phyloP scores from a whole-genome alignment of 2,797 vertebrate species.

The Potorous gilbertii region DNA sequence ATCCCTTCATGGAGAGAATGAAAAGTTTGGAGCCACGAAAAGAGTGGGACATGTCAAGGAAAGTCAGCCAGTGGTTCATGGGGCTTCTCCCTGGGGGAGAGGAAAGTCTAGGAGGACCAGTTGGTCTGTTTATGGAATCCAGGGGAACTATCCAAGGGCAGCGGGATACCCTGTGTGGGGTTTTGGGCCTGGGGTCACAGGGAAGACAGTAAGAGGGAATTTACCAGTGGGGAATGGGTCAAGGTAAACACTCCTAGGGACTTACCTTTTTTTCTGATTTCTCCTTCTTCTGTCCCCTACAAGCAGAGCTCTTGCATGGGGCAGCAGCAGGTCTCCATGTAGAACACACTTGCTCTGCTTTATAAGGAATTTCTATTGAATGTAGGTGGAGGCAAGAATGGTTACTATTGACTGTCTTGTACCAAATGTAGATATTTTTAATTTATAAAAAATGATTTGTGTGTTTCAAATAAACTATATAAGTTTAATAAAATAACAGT shows the following conservation, averaged over 20 bases:
- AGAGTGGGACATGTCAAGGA: background rate
- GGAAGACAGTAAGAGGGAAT: fast-evolving
- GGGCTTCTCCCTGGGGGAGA: background rate
- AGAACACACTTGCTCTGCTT: background rate
- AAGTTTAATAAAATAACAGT: constrained; percentile 19
- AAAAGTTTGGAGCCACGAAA: background rate
- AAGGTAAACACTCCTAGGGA: fast-evolving
- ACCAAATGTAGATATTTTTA: background rate
- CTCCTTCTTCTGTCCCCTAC: background rate
- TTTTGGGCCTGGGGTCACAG: background rate
- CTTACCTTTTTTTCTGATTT: background rate
- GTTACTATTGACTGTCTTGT: background rate
- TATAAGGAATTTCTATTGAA: background rate
- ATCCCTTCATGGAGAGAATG: background rate
- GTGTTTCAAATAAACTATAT: background rate
- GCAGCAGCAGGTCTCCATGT: background rate
- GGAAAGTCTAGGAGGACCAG: background rate
- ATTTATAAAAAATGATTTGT: constrained; percentile 22
- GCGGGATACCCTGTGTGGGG: background rate
- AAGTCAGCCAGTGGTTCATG: background rate
- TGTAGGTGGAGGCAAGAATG: background rate
- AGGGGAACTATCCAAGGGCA: background rate
- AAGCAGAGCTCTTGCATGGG: background rate
- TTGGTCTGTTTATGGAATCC: background rate
- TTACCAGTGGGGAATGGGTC: fast-evolving